Percentiles rank a stretch among this genome's conserved stretches.
These are phyloP conservation scores for Kobus ellipsiprymnus DNA, from an alignment of 2,113 vertebrate genomes.

Conservation along the genomic window DNA sequence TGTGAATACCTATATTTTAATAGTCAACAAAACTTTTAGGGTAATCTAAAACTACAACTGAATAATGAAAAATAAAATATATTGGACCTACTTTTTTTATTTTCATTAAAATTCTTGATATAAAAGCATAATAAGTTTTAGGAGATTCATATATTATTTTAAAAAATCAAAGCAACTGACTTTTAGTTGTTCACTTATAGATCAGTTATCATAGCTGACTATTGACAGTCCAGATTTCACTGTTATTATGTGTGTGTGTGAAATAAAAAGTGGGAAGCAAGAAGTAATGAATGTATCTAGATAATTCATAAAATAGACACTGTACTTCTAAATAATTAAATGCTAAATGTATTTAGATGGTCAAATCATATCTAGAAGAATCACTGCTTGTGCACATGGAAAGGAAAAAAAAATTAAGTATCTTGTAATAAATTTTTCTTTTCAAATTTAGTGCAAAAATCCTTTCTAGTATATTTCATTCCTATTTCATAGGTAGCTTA, in stretches of 20 bases:
- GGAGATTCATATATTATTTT: not conserved
- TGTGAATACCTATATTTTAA: not conserved
- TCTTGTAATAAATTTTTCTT: not conserved
- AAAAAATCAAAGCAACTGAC: not conserved
- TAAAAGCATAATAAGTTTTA: not conserved
- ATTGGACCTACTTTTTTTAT: not conserved
- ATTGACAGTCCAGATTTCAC: not conserved
- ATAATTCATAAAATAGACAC: not conserved
- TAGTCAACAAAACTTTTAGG: not conserved
- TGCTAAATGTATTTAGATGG: not conserved
- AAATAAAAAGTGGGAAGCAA: not conserved
- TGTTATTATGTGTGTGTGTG: not conserved
- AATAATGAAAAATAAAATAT: not conserved
- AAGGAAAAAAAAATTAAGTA: not conserved
- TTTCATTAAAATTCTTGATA: not conserved
- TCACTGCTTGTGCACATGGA: not conserved
- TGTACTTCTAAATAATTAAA: not conserved
- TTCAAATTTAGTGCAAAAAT: not conserved
- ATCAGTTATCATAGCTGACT: not conserved
- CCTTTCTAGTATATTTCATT: not conserved
- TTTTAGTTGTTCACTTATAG: not conserved
- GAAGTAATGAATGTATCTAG: not conserved
- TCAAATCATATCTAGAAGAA: not conserved
- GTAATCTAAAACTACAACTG: not conserved
- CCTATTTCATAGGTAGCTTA: not conserved